Percentiles rank a stretch among this genome's conserved stretches.
Conservation (phyloP, 2,113 vertebrate species). For the Pseudopipra pipra region DNA sequence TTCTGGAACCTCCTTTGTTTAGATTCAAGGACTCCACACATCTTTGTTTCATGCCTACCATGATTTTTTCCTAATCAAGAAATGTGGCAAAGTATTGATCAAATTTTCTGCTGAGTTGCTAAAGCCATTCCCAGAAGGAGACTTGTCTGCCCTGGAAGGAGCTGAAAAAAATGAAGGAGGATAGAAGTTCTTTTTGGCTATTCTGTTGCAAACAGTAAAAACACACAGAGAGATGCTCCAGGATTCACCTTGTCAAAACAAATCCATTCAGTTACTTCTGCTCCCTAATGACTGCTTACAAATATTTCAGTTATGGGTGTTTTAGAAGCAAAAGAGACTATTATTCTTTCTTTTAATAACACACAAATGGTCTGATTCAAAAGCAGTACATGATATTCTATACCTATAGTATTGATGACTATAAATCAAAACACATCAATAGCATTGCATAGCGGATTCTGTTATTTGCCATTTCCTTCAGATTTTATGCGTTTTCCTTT, state of each 20-base stretch:
- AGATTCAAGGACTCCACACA: not conserved
- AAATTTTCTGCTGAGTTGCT: slow-evolving; percentile 6
- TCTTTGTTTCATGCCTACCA: not conserved
- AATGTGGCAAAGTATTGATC: not conserved
- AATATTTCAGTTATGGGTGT: not conserved
- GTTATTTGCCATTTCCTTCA: not conserved
- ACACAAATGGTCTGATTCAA: not conserved
- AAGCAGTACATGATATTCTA: not conserved
- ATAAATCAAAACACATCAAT: not conserved
- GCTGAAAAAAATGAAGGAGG: not conserved
- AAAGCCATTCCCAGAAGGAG: not conserved
- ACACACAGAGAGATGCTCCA: not conserved
- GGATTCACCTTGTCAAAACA: not conserved
- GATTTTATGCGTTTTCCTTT: not conserved
- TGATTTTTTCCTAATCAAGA: not conserved
- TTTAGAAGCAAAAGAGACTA: not conserved
- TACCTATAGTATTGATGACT: not conserved
- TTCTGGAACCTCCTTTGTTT: not conserved
- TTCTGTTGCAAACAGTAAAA: not conserved
- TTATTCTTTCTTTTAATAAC: not conserved
- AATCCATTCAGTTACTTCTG: not conserved
- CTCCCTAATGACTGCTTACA: not conserved
- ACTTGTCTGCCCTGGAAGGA: not conserved
- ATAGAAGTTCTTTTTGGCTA: not conserved
- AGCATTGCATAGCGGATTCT: not conserved